Base-by-base conservation (phyloP, 2,797 vertebrate species). In the Geotrypetes seraphini region DNA sequence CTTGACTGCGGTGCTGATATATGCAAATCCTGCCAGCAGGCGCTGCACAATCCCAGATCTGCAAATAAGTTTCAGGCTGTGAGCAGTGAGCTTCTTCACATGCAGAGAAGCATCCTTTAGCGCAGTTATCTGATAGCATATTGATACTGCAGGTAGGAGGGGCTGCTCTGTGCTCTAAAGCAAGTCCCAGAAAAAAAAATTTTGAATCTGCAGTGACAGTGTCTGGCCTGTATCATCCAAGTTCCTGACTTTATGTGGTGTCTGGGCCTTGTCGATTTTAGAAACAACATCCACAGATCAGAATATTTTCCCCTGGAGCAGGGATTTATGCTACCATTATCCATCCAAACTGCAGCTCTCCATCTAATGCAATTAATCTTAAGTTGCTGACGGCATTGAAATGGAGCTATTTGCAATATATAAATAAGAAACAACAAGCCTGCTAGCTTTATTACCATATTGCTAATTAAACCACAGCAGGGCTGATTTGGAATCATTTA, bases 41-140 rank as follows among this genome's bases (percentile, higher is more conserved):
- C 28, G 36, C 12, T 19, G 11, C 63, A 66, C 65, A 66, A 63
- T 71, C 69, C 52, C 56, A 62, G 53, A 69, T 74, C 68, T 72
- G 52, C 71, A 69, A 73, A 75, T 68, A 71, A 69, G 75, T 68
- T 75, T 58, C 17, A 46, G 54, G 54, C 55, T 71, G 60, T 61
- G 54, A 73, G 60, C 66, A 62, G 51, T 47, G 52, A 50, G 55
- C 51, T 66, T 58, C 65, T 57, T 69, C 67, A 69, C 65, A 65
- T 73, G 60, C 73, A n/a, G n/a, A n/a, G n/a, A n/a, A n/a, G n/a
- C n/a, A n/a, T n/a, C n/a, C n/a, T n/a, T n/a, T n/a, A n/a, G n/a
- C n/a, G 63, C 49, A 56, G 28, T 49, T 65, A 71, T 63, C 60
- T 67, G 63, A 63, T 71, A 60, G 58, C 50, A 73, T 71, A 73